Base-by-base conservation (phyloP, 2,797 vertebrate species). In the Vespertilio murinus region DNA sequence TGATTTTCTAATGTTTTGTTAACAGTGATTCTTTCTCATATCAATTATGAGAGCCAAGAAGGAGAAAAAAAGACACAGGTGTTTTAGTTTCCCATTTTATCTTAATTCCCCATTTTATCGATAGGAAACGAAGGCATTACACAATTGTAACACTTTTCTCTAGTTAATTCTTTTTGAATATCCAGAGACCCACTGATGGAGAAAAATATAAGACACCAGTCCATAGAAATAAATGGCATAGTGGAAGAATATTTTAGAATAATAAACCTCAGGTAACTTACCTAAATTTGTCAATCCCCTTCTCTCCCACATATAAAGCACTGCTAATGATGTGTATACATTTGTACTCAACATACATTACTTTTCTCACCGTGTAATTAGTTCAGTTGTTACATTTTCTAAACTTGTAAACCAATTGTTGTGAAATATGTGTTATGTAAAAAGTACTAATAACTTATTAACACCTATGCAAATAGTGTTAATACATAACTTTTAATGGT, bases 341-440 rank as follows among this genome's bases (percentile, higher is more conserved):
- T 88, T 70, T 90, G 14, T 88, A 78, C 33, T 84, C 45, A 80
- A 49, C 28, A 70, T 73, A n/a, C 11, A 85, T 83, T 96, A 79
- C 25, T 92, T 45, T 96, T 90, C 28, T 90, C 40, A 67, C 49
- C 91, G 90, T 94, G 42, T 75, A 90, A 96, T 98, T 97, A 97
- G 61, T 91, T 96, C 80, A 93, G 20, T 90, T 92, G 67, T 78
- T 88, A 85, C 35, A 77, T 80, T 96, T 96, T 94, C 71, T 94
- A 78, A 96, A 93, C 88, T 94, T 92, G 23, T 74, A 94, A 96
- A 61, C 38, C 85, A 78, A 42, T 64, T 80, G 64, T 70, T 84
- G 61, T 92, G 8, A 16, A 93, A 64, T 90, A 65, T 70, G 35
- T 94, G 52, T 83, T 94, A 54, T 83, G 5, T 70, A 92, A 84